These are phyloP conservation scores for Helicoverpa assulta DNA, from an alignment of 2,888 invertebrate genomes.

Conservation along the genomic window DNA sequence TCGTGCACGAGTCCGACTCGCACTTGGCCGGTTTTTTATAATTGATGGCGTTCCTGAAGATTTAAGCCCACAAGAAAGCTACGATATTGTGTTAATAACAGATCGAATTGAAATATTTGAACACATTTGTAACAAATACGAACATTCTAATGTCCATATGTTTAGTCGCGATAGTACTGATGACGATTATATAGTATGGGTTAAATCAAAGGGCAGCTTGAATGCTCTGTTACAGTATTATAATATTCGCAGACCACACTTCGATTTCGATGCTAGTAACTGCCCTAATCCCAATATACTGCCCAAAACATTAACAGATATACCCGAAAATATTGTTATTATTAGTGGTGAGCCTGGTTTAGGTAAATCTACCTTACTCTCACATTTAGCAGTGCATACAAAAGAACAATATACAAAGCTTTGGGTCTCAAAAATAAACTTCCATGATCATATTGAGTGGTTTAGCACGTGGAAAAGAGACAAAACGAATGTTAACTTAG, in stretches of 20 bases:
- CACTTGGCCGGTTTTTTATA: too few species aligned
- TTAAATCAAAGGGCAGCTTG: constrained; percentile 15
- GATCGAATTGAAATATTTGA: constrained; percentile 23
- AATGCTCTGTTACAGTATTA: background rate
- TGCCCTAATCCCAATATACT: background rate
- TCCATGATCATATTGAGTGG: constrained; percentile 17
- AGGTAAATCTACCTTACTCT: constrained; percentile 58
- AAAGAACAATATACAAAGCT: constrained; percentile 33
- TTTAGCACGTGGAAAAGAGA: constrained; percentile 24
- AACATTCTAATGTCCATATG: constrained; percentile 32
- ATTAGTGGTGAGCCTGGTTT: constrained; percentile 53
- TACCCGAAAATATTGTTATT: constrained; percentile 47
- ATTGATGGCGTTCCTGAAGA: background rate
- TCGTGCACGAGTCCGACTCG: too few species aligned
- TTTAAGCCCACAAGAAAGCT: background rate
- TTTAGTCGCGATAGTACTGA: constrained; percentile 10
- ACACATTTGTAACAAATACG: constrained; percentile 4
- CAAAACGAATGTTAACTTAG: constrained; percentile 5
- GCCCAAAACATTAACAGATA: constrained; percentile 26
- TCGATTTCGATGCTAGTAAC: too few species aligned
- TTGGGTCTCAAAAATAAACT: constrained; percentile 53
- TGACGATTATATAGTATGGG: constrained; percentile 11
- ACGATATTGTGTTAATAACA: constrained; percentile 29
- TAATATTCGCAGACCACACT: too few species aligned
- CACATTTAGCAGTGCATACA: constrained; percentile 46